Evolutionary conservation across 2,888 invertebrate genomes (phyloP), one percentile per base, ranked within the genome.

Genomic region (Drosophila heteroneura): DNA sequence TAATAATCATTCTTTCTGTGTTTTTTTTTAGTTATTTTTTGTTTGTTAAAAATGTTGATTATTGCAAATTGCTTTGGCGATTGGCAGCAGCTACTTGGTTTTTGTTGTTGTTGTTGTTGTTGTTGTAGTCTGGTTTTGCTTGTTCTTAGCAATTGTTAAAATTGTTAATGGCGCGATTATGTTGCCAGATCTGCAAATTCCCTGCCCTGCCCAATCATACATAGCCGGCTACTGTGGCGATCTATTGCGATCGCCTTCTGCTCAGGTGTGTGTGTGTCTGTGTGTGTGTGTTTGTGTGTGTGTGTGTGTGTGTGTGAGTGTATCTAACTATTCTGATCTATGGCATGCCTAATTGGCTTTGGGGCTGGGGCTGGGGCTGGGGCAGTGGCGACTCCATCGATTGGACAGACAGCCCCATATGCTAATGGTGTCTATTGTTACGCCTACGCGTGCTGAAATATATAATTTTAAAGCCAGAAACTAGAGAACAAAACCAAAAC

Each of bases 1-100:
- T 9, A 4, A 16, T 9, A 16, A 26, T 4, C 7, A 22, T 60
- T 70, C 69, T 67, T 64, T 61, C 53, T 62, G 54, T 70, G 67
- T 4, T 47, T 69, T 49, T 71, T 60, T 26, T 59, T 61, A 47
- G 62, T 37, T 39, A 35, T 70, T 70, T 60, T 41, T 64, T 61
- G 58, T 69, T 84, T 82, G 68, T 71, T 77, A 52, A 84, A 85
- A 89, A 88, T 89, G 88, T 89, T 89, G 90, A 89, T 89, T 91
- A 89, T 89, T 91, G 88, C 90, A 89, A 89, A 89, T 89, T 89
- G 88, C 90, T 91, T 89, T 91, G 85, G 83, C 88, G 83, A 85
- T 89, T 89, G 91, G 90, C 79, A 87, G 88, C 84, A 89, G 87
- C 89, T 87, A 85, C 90, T 90, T 89, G 86, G 84, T 80, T 88